Percentiles rank a stretch among this genome's conserved stretches.
Evolutionary conservation across 2,113 vertebrate genomes (phyloP).

Genomic region (Heterotis niloticus): DNA sequence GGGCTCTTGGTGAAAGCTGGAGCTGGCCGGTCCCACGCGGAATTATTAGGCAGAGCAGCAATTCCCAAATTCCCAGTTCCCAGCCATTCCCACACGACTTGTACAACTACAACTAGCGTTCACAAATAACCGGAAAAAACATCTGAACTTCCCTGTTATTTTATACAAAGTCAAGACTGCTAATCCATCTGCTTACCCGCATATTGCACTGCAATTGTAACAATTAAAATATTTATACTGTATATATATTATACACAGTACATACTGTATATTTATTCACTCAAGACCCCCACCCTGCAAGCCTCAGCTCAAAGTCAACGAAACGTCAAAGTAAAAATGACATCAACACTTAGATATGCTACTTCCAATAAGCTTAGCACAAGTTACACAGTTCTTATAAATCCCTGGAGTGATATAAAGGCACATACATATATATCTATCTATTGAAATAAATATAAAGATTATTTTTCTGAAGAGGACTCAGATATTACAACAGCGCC

Average conservation of each 20-base stretch:
- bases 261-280: not conserved
- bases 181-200: not conserved
- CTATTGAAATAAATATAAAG: constrained; percentile 15
- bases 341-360: not conserved
- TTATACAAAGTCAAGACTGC: too few species aligned
- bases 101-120: too few species aligned
- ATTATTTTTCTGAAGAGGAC: not conserved
- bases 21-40: too few species aligned
- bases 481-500: not conserved
- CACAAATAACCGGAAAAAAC: too few species aligned
- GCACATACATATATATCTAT: constrained; percentile 25
- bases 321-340: constrained; percentile 1
- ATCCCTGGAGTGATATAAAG: constrained; percentile 24
- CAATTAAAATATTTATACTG: not conserved
- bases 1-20: too few species aligned
- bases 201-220: constrained; percentile 21
- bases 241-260: too few species aligned
- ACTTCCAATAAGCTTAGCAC: constrained; percentile 5
- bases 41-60: too few species aligned
- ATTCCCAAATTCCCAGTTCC: too few species aligned
- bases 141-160: too few species aligned
- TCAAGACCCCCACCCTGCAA: not conserved
- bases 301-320: constrained; percentile 3
- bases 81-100: too few species aligned
- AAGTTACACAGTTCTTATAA: not conserved